Evolutionary conservation across 2,113 vertebrate genomes (phyloP).

Genomic region (Corvus moneduloides): DNA sequence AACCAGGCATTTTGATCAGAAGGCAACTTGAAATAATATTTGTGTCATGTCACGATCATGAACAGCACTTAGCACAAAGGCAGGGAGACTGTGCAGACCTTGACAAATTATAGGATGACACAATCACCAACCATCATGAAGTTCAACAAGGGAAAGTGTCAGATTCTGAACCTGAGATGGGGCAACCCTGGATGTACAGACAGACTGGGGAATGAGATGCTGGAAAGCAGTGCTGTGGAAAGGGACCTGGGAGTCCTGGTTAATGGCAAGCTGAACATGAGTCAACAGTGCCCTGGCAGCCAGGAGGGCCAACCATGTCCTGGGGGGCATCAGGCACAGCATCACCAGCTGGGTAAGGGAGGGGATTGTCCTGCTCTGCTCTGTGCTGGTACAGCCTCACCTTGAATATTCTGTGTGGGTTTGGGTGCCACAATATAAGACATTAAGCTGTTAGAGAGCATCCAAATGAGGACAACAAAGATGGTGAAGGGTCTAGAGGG

Average conservation of each 20-base stretch:
- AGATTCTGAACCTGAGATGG: not conserved
- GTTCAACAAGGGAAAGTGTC: not conserved
- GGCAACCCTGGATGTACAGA: not conserved
- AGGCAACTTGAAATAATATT: not conserved
- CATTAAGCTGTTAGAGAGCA: fast-evolving
- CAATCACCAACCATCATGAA: not conserved
- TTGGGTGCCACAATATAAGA: not conserved
- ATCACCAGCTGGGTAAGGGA: fast-evolving
- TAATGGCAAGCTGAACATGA: not conserved
- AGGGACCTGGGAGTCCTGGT: not conserved
- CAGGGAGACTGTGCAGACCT: not conserved
- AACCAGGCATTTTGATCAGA: not conserved
- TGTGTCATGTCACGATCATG: not conserved
- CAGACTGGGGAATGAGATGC: fast-evolving
- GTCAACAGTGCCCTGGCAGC: not conserved
- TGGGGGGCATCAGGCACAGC: not conserved
- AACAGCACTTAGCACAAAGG: not conserved
- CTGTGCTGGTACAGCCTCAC: fast-evolving
- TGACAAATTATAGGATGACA: not conserved
- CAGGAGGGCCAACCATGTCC: fast-evolving
- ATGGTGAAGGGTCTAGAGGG: not conserved
- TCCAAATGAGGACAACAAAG: not conserved
- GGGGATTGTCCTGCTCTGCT: not conserved
- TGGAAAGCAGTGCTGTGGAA: fast-evolving
- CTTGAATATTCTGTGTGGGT: fast-evolving